phyloP scores from a whole-genome alignment of 2,888 invertebrate species.

The Athetis lepigone region DNA sequence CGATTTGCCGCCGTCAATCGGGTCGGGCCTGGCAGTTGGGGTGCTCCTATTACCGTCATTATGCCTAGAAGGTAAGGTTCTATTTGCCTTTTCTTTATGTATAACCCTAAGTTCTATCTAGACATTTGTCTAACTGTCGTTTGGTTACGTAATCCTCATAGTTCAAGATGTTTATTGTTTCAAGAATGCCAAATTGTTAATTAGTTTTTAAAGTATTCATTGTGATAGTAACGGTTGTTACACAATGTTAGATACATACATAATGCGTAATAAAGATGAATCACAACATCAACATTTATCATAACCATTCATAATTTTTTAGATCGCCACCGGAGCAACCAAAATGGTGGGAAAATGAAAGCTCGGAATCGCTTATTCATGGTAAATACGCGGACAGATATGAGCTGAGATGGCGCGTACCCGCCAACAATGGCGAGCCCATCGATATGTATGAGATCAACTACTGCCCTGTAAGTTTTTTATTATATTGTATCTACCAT shows the following conservation, averaged over 20 bases:
- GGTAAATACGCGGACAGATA: slow-evolving; percentile 93
- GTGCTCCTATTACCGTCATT: slow-evolving; percentile 91
- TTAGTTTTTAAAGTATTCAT: background rate
- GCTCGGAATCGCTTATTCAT: slow-evolving; percentile 84
- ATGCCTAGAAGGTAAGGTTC: slow-evolving; percentile 92
- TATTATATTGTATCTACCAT: slow-evolving; percentile 48
- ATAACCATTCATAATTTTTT: slow-evolving; percentile 38
- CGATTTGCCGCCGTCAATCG: slow-evolving; percentile 96
- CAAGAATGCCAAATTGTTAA: background rate
- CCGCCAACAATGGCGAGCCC: slow-evolving; percentile 97
- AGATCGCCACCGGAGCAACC: slow-evolving; percentile 93
- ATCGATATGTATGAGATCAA: slow-evolving; percentile 95
- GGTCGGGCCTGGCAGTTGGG: slow-evolving; percentile 95
- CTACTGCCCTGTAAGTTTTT: slow-evolving; percentile 93
- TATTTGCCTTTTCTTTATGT: slow-evolving; percentile 1
- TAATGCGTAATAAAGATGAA: slow-evolving; percentile 11
- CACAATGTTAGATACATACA: background rate
- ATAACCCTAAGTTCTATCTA: background rate
- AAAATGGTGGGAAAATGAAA: slow-evolving; percentile 86
- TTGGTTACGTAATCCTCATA: background rate
- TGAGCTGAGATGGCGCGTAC: slow-evolving; percentile 95
- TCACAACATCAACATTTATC: slow-evolving; percentile 16
- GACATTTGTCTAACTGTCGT: background rate
- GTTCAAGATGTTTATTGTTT: background rate
- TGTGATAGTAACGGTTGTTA: background rate